Percentiles rank a stretch among this genome's conserved stretches.
Conservation (phyloP, 2,113 vertebrate species). For the Brachionichthys hirsutus region DNA sequence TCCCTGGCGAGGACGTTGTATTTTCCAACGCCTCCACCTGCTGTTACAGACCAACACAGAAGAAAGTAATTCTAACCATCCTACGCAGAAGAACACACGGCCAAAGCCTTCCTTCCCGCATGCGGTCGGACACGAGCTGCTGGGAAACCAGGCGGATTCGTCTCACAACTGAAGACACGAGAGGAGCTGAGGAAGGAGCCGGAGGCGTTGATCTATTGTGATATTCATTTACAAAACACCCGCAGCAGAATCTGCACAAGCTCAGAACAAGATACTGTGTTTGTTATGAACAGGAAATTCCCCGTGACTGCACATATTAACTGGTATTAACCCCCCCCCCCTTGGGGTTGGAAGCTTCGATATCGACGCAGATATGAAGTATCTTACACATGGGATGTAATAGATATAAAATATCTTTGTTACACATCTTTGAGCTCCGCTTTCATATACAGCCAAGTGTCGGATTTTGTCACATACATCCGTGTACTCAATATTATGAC, state of each 20-base stretch:
- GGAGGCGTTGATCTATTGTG: constrained; percentile 26
- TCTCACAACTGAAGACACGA: constrained; percentile 28
- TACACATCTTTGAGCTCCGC: too few relatives aligned
- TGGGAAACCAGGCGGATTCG: constrained; percentile 1
- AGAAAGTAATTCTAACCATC: too few relatives aligned
- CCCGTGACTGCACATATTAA: neutral
- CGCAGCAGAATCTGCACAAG: neutral
- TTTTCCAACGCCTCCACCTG: too few relatives aligned
- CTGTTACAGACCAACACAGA: too few relatives aligned
- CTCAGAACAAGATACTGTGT: neutral
- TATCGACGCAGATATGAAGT: neutral
- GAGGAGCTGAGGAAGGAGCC: neutral
- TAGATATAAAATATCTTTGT: too few relatives aligned
- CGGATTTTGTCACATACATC: too few relatives aligned
- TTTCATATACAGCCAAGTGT: too few relatives aligned
- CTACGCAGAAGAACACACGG: too few relatives aligned
- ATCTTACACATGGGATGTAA: too few relatives aligned
- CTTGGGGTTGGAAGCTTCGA: neutral
- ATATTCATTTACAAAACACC: constrained; percentile 33
- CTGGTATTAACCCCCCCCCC: neutral
- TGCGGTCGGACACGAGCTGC: constrained; percentile 12
- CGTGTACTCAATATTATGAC: too few relatives aligned
- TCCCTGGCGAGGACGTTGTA: too few relatives aligned
- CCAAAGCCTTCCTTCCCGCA: neutral
- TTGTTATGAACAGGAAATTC: constrained; percentile 14